Evolutionary conservation across 1,140 invertebrate species (phyloP).

Genomic region (Drosophila lini): DNA sequence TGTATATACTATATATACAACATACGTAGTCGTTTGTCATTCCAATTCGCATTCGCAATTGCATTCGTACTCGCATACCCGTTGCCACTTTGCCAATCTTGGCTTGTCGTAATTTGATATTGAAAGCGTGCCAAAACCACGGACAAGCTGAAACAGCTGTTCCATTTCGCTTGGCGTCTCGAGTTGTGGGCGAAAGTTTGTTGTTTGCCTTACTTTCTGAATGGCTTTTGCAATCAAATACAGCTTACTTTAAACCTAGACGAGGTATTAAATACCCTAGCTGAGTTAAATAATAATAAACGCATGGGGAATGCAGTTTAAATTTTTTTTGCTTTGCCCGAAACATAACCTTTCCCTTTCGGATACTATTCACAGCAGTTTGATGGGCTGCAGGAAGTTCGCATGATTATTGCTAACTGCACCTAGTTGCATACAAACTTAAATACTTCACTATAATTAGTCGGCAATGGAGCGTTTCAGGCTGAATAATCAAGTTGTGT

Average conservation of each 20-base stretch:
- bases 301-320: not conserved
- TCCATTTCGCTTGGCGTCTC: slow-evolving; percentile 74
- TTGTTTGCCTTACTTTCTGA: slow-evolving; percentile 35
- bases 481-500: slow-evolving; percentile 7
- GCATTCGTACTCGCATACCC: slow-evolving; percentile 23
- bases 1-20: not conserved
- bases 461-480: slow-evolving; percentile 31
- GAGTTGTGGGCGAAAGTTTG: slow-evolving; percentile 74
- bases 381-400: slow-evolving; percentile 57
- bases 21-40: slow-evolving; percentile 51
- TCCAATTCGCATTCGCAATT: slow-evolving; percentile 11
- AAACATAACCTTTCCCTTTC: slow-evolving; percentile 11
- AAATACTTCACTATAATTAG: slow-evolving; percentile 37
- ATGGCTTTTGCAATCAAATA: slow-evolving; percentile 35
- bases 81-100: slow-evolving; percentile 51
- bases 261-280: slow-evolving; percentile 22
- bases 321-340: not conserved
- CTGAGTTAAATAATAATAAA: not conserved
- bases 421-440: slow-evolving; percentile 37
- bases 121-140: slow-evolving; percentile 73
- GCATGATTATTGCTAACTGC: slow-evolving; percentile 42
- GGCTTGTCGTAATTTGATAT: slow-evolving; percentile 69
- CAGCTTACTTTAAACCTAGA: not conserved
- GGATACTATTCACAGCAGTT: not conserved
- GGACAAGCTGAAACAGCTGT: slow-evolving; percentile 60